Conservation (phyloP, 2,113 vertebrate genomes). For the Hippocampus mohnikei region DNA sequence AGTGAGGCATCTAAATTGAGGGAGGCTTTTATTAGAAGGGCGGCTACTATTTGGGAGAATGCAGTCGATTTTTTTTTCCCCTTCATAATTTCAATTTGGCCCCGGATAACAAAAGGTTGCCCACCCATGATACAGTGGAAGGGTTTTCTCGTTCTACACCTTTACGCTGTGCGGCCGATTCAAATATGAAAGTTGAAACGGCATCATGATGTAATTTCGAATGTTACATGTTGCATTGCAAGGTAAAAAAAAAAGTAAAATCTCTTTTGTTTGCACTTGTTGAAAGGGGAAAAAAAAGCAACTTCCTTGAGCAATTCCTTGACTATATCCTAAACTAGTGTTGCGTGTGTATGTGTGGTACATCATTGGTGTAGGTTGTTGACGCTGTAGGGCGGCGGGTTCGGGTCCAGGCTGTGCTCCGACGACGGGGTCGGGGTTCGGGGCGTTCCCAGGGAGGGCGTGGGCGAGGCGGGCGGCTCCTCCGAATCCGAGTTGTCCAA, state of each 20-base stretch:
- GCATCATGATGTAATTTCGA: background rate
- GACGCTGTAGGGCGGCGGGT: conserved; percentile 63
- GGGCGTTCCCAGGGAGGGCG: conserved; percentile 66
- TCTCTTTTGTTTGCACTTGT: background rate
- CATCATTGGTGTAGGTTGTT: conserved; percentile 61
- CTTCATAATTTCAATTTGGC: background rate
- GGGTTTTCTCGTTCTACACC: background rate
- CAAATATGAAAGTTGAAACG: background rate
- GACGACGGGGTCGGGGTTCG: conserved; percentile 68
- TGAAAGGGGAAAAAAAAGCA: background rate
- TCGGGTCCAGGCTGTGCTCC: conserved; percentile 71
- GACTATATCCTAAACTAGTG: conserved; percentile 1
- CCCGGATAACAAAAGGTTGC: background rate
- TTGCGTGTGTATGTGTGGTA: conserved; percentile 43
- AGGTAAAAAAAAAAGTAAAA: background rate
- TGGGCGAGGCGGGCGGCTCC: conserved; percentile 70
- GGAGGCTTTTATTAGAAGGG: no score
- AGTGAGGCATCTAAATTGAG: no score
- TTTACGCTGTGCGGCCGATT: background rate
- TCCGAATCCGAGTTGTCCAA: conserved; percentile 78
- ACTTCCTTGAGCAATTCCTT: background rate
- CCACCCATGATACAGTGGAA: background rate
- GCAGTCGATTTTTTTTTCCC: background rate
- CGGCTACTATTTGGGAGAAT: background rate
- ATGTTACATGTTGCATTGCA: background rate